Base-by-base conservation (phyloP, 1,140 invertebrate genomes). In the Trypoxylus dichotomus region DNA sequence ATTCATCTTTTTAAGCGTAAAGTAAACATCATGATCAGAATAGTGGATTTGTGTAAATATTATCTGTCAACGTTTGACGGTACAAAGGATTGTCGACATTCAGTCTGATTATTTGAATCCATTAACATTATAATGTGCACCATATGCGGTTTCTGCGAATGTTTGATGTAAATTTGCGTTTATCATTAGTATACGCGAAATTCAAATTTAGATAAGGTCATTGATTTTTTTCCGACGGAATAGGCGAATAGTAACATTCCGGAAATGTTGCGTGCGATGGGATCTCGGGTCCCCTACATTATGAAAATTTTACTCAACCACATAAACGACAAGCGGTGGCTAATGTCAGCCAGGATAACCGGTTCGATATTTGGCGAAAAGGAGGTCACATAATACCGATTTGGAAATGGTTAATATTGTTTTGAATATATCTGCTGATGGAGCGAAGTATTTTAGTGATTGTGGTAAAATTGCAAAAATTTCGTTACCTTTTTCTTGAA, bases 131-230 rank as follows among this genome's bases (percentile, higher is more conserved):
- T 54, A 54, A 19, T n/a, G 15, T 54, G 11, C 19, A n/a, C 47
- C 15, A 54, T 19, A 54, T 54, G 47, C 15, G 47, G 19, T 54
- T 54, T 54, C 47, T 54, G 19, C 19, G 47, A 54, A 54, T 54
- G 19, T 5, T 19, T n/a, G 47, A 37, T 54, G 47, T 19, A 19
- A 54, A 19, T 19, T 54, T 19, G 5, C 47, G 47, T 54, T 54
- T 54, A 54, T 54, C 47, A 19, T 54, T 54, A 54, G 47, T 3
- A 19, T 68, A 68, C 60, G 60, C 60, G 60, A 68, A 29, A 27
- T 68, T 68, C 21, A 13, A 25, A 68, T 68, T 68, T 68, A 68
- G 60, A 68, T 68, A 68, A 68, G 21, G 60, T 68, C 27, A 68
- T 68, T 24, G 60, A 68, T 68, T 68, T 68, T 60, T 68, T 25